Percentiles rank a stretch among this genome's conserved stretches.
Conservation (phyloP, 2,888 invertebrate genomes). For the Perdita meconis region DNA sequence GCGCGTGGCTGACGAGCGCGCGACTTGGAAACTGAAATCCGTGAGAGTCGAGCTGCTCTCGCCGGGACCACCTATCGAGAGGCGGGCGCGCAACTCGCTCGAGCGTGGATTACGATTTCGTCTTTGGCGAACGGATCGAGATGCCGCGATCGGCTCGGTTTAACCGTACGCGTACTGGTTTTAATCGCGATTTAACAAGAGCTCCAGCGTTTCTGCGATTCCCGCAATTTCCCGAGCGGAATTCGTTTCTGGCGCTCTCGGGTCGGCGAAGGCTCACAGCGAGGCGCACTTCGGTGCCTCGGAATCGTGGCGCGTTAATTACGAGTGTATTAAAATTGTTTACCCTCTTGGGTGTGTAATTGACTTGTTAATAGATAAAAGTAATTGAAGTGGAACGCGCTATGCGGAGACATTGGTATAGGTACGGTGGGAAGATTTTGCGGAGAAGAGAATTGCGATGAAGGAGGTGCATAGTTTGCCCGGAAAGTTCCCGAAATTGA, state of each 20-base stretch:
- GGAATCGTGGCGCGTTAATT: conserved; percentile 46
- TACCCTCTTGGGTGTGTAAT: conserved; percentile 35
- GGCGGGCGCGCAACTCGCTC: conserved; percentile 34
- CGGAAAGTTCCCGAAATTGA: no score
- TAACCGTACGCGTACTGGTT: conserved; percentile 22
- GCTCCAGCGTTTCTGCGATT: conserved; percentile 53
- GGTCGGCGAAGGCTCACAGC: not conserved
- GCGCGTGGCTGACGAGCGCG: conserved; percentile 1
- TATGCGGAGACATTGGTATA: conserved; percentile 5
- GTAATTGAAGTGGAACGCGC: conserved; percentile 28
- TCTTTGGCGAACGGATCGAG: conserved; percentile 30
- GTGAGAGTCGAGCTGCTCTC: conserved; percentile 43
- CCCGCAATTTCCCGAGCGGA: conserved; percentile 37
- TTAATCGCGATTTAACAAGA: conserved; percentile 56
- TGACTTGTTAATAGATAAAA: conserved; percentile 48
- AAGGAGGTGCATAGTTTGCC: not conserved
- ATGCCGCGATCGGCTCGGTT: conserved; percentile 20
- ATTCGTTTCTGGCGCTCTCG: conserved; percentile 31
- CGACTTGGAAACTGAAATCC: conserved; percentile 19
- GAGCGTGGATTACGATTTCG: conserved; percentile 59
- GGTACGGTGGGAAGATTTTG: not conserved
- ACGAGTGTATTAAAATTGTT: conserved; percentile 49
- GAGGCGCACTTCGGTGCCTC: not conserved
- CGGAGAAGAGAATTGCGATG: not conserved
- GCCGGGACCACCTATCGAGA: conserved; percentile 46